phyloP scores from a whole-genome alignment of 2,888 invertebrate genomes.

The Cryptus armator region DNA sequence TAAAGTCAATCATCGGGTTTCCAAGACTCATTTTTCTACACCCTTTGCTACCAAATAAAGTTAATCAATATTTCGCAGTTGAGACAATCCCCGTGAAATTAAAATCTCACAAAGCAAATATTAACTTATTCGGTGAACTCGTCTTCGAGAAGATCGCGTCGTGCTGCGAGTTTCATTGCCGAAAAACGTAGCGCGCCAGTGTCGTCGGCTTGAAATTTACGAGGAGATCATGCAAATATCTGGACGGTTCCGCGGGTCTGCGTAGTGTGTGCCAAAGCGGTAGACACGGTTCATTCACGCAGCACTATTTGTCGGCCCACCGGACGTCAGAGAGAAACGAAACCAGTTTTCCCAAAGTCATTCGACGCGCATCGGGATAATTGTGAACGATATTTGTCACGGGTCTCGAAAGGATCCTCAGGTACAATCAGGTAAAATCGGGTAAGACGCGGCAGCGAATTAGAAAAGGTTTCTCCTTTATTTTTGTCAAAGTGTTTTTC shows the following conservation, averaged over 20 bases:
- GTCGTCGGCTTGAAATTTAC: conserved; percentile 54
- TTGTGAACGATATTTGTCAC: conserved; percentile 22
- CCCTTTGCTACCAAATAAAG: no score
- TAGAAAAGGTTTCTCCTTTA: conserved; percentile 1
- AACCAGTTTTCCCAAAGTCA: neutral
- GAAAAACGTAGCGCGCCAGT: conserved; percentile 36
- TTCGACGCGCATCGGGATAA: neutral
- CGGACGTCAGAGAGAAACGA: conserved; percentile 1
- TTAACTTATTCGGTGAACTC: neutral
- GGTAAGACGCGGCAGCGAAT: conserved; percentile 40
- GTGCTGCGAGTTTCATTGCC: conserved; percentile 32
- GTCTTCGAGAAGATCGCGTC: conserved; percentile 37
- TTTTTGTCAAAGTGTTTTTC: conserved; percentile 36
- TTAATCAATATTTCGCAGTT: neutral
- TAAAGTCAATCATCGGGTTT: no score
- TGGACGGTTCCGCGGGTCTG: conserved; percentile 27
- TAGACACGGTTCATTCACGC: conserved; percentile 19
- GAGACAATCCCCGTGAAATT: neutral
- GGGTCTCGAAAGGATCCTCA: neutral
- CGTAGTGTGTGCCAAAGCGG: neutral
- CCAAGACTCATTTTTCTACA: no score
- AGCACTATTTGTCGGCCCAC: conserved; percentile 32
- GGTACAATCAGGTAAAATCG: conserved; percentile 25
- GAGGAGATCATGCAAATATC: conserved; percentile 64
- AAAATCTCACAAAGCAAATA: conserved; percentile 9